Evolutionary conservation across 2,113 vertebrate genomes (phyloP).

Genomic region (Phalacrocorax aristotelis): DNA sequence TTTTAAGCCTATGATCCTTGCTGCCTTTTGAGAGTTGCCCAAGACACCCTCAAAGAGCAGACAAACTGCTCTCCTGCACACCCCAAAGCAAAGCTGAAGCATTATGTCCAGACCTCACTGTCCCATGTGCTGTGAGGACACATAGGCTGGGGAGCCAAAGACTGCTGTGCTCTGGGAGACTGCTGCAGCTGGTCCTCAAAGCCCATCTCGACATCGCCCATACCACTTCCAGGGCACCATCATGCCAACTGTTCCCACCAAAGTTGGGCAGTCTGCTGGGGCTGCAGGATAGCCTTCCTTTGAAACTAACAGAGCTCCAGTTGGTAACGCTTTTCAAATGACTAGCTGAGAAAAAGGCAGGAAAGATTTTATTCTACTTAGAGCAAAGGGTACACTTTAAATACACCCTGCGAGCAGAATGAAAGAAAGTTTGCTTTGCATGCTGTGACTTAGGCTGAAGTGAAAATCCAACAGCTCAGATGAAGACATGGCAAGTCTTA

Average conservation of each 20-base stretch:
- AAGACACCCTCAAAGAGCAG: not conserved
- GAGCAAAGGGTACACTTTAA: not conserved
- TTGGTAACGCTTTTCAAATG: not conserved
- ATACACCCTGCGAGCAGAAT: not conserved
- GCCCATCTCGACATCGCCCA: rapidly evolving
- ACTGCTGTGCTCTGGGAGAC: rapidly evolving
- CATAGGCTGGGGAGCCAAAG: not conserved
- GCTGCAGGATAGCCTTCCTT: not conserved
- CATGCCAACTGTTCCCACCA: not conserved
- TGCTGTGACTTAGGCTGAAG: not conserved
- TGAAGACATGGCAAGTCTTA: not conserved
- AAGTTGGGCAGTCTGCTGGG: not conserved
- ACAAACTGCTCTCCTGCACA: not conserved
- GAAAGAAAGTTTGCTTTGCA: not conserved
- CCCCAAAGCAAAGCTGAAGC: not conserved
- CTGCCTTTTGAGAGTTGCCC: not conserved
- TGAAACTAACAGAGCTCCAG: not conserved
- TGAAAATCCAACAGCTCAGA: not conserved
- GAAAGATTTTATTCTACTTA: not conserved
- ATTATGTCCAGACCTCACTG: not conserved
- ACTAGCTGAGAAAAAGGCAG: not conserved
- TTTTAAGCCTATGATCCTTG: not conserved
- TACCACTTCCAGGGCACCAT: not conserved
- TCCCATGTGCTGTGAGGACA: not conserved
- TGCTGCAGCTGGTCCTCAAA: not conserved